A percentile compares a stretch with the other conserved stretches of the same genome.
Conservation (phyloP, 2,888 invertebrate genomes). For the Apamea sordens region DNA sequence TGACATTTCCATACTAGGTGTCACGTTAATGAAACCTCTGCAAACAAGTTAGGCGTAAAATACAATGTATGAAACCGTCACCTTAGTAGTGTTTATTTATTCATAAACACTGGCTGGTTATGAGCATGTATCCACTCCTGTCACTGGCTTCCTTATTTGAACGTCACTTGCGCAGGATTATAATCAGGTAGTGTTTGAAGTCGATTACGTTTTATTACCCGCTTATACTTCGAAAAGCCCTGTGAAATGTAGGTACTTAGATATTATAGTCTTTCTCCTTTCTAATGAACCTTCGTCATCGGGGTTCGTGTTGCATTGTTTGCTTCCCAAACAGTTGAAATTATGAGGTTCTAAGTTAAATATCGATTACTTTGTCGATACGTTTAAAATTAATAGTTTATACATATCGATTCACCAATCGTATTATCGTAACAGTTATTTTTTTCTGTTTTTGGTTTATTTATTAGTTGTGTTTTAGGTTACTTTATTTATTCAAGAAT, state of each 20-base stretch:
- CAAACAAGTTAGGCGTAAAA: background rate
- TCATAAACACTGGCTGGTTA: conserved; percentile 46
- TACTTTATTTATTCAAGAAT: background rate
- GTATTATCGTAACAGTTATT: background rate
- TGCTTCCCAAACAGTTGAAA: conserved; percentile 18
- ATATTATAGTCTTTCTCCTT: background rate
- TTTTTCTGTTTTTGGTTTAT: background rate
- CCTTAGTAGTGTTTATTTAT: conserved; percentile 34
- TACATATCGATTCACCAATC: background rate
- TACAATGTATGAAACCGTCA: conserved; percentile 31
- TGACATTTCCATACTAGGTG: conserved; percentile 7
- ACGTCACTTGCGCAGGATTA: conserved; percentile 51
- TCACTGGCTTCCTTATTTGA: conserved; percentile 47
- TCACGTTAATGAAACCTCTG: background rate
- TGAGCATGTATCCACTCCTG: conserved; percentile 29
- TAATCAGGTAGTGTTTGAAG: conserved; percentile 44
- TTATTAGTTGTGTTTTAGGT: background rate
- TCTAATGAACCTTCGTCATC: conserved; percentile 15
- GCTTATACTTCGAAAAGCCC: background rate
- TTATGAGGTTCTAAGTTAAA: conserved; percentile 14
- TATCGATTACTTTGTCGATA: background rate
- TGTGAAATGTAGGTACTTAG: background rate
- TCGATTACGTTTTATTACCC: conserved; percentile 8
- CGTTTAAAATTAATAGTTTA: background rate
- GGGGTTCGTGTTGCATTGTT: conserved; percentile 15